phyloP scores from a whole-genome alignment of 2,113 vertebrate genomes.

The Montifringilla adamsi region DNA sequence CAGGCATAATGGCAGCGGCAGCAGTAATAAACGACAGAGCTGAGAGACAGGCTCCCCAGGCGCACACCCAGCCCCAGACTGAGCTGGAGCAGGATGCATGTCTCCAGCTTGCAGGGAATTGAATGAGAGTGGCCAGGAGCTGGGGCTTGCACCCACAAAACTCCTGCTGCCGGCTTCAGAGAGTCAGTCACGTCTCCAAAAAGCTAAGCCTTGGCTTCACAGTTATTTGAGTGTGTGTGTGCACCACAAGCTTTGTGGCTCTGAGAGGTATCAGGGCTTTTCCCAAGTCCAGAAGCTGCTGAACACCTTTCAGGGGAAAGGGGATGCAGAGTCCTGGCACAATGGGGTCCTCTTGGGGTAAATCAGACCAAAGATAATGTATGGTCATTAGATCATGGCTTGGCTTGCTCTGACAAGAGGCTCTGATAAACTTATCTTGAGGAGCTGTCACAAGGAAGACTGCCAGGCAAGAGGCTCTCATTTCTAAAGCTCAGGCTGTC shows the following conservation, averaged over 20 bases:
- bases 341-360: not conserved
- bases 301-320: not conserved
- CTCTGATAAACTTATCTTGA: conserved; percentile 11
- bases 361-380: not conserved
- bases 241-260: not conserved
- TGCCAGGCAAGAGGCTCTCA: not conserved
- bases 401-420: not conserved
- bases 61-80: not conserved
- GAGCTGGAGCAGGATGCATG: not conserved
- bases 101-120: not conserved
- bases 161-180: not conserved
- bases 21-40: conserved; percentile 32
- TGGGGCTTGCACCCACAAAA: not conserved
- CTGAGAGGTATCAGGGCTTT: not conserved
- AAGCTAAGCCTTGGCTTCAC: not conserved
- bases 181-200: not conserved
- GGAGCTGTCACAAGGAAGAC: not conserved
- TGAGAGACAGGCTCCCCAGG: conserved; percentile 17
- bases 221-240: not conserved
- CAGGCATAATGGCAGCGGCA: conserved; percentile 26
- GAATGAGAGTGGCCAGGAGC: not conserved
- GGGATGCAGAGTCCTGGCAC: not conserved
- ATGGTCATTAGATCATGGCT: not conserved
- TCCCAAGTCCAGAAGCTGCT: not conserved
- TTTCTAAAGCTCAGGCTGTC: not conserved